Conservation (phyloP, 2,888 invertebrate species). For the Heteromurus nitidus region DNA sequence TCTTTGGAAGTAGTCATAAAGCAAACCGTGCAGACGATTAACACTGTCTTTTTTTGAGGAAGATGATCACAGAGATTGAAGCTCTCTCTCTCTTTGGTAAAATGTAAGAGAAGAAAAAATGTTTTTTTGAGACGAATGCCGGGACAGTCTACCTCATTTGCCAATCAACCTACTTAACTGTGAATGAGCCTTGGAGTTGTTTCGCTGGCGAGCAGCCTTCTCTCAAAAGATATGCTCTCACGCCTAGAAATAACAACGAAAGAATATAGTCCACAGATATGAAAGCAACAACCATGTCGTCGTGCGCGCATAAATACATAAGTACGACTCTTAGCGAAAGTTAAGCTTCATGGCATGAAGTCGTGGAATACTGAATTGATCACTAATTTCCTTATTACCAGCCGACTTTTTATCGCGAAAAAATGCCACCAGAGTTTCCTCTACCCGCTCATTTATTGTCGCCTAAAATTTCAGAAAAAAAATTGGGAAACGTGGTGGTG, state of each 20-base stretch:
- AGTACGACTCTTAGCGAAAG: no score
- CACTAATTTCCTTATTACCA: slow-evolving; percentile 8
- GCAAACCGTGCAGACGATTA: slow-evolving; percentile 41
- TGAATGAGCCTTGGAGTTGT: slow-evolving; percentile 45
- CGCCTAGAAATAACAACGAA: slow-evolving; percentile 14
- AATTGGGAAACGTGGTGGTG: neutral
- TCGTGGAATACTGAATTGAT: slow-evolving; percentile 4
- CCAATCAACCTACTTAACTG: slow-evolving; percentile 61
- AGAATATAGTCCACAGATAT: no score
- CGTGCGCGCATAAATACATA: no score
- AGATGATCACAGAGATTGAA: slow-evolving; percentile 49
- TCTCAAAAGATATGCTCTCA: neutral
- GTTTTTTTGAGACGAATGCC: slow-evolving; percentile 43
- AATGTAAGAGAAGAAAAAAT: slow-evolving; percentile 16
- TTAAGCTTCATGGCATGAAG: no score
- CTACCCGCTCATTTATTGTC: neutral
- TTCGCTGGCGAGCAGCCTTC: slow-evolving; percentile 3
- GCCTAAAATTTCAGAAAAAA: slow-evolving; percentile 1
- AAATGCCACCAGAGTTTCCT: no score
- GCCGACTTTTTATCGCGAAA: neutral
- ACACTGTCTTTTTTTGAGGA: slow-evolving; percentile 34
- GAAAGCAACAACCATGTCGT: no score
- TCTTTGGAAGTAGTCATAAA: slow-evolving; percentile 15
- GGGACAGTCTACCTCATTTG: slow-evolving; percentile 61
- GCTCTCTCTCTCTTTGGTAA: slow-evolving; percentile 4